phyloP scores from a whole-genome alignment of 1,140 invertebrate species.

The Cotesia typhae region DNA sequence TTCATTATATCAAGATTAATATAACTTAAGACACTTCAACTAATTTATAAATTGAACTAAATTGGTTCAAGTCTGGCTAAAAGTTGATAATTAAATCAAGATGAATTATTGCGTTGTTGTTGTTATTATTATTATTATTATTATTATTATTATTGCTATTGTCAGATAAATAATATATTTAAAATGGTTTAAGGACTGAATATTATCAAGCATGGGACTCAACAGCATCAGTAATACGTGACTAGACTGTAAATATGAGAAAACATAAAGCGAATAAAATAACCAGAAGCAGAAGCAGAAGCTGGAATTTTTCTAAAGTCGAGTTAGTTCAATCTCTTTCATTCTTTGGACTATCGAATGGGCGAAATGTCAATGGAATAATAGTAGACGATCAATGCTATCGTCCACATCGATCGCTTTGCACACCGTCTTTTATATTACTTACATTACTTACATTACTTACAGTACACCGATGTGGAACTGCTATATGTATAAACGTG shows the following conservation, averaged over 20 bases:
- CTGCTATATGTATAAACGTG: not conserved
- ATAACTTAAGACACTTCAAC: too few relatives aligned
- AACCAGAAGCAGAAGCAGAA: not conserved
- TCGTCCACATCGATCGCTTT: conserved; percentile 20
- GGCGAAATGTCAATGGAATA: conserved; percentile 20
- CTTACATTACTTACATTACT: not conserved
- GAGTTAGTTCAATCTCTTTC: conserved; percentile 27
- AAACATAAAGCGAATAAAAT: conserved; percentile 19
- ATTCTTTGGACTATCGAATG: conserved; percentile 28
- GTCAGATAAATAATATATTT: not conserved
- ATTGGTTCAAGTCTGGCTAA: too few relatives aligned
- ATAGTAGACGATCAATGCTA: conserved; percentile 20
- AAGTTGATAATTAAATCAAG: too few relatives aligned
- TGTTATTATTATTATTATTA: too few relatives aligned
- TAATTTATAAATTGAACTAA: too few relatives aligned
- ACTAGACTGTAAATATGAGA: not conserved
- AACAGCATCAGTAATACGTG: conserved; percentile 24
- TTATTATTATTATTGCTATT: too few relatives aligned
- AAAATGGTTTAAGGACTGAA: conserved; percentile 10
- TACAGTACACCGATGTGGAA: not conserved
- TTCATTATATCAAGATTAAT: too few relatives aligned
- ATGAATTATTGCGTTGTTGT: too few relatives aligned
- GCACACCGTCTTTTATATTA: not conserved
- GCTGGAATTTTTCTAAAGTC: conserved; percentile 2
- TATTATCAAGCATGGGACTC: conserved; percentile 16